Evolutionary conservation across 1,140 invertebrate species (phyloP), one percentile per base, ranked within the genome.

Genomic region (Rhagoletis zephyria): DNA sequence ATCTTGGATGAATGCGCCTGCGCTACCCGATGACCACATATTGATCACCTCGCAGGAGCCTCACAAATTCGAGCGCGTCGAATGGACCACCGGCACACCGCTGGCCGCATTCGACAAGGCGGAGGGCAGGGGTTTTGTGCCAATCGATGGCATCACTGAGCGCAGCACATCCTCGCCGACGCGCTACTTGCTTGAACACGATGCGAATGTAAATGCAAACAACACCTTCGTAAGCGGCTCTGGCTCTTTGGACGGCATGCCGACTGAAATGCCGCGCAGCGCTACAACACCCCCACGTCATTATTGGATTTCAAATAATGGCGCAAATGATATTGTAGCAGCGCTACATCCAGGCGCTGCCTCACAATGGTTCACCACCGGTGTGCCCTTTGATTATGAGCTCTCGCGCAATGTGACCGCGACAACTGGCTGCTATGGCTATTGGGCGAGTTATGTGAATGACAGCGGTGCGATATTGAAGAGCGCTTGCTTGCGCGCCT

Each of bases 401-500:
- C 77, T 90, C 1, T 91, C 90, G 6, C 85, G 87, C 10, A 90
- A 92, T 87, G 88, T 91, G 0, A 92, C 89, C 0, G 51, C 77
- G 0, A 70, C 88, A 0, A 92, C 89, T 4, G 60, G 51, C 2
- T 93, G 91, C 85, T 93, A 93, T 77, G 92, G 92, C 30, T 93
- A 87, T 85, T 93, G 92, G 92, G 91, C 92, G 19, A 90, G 89
- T 63, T 93, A 93, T 88, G 89, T 93, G 0, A 86, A 92, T 88
- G 87, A 42, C 16, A 85, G 88, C 12, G 92, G 90, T 0, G 87
- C 51, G 1, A 90, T 94, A 60, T 89, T 91, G 67, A 89, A 90
- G 67, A 91, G 89, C 61, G 91, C 91, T 42, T 95, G 94, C 89
- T 88, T 95, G 0, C 89, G 92, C 48, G 94, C 94, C 0, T 91